phyloP scores from a whole-genome alignment of 1,140 invertebrate genomes.

The Drosophila pachea region DNA sequence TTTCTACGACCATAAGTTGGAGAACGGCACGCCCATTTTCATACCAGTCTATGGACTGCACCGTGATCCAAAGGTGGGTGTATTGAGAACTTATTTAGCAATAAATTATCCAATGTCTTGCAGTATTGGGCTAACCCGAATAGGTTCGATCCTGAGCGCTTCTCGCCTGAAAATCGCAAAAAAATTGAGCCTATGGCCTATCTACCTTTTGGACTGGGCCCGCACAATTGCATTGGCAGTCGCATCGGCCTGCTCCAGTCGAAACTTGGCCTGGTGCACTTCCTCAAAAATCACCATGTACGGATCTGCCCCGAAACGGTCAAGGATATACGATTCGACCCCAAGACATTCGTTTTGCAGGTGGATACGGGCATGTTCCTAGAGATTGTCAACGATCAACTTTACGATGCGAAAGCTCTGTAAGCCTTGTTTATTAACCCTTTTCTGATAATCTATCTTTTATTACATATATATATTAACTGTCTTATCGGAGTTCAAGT shows the following conservation, averaged over 20 bases:
- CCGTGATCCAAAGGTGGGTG: constrained; percentile 65
- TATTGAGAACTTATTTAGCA: not conserved
- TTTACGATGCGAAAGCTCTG: constrained; percentile 47
- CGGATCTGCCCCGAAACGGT: constrained; percentile 40
- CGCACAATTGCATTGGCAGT: constrained; percentile 87
- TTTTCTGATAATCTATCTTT: not conserved
- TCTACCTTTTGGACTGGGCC: constrained; percentile 89
- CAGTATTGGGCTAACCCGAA: constrained; percentile 84
- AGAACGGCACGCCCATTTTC: constrained; percentile 65
- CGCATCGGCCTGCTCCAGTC: constrained; percentile 69
- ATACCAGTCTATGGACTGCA: constrained; percentile 69
- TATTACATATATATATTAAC: not conserved
- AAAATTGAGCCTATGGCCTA: constrained; percentile 80
- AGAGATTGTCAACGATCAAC: constrained; percentile 61
- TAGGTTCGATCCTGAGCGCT: constrained; percentile 84
- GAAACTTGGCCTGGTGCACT: constrained; percentile 68
- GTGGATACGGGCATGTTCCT: constrained; percentile 45
- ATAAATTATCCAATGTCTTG: constrained; percentile 79
- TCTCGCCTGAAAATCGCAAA: constrained; percentile 80
- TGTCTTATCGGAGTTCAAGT: not conserved
- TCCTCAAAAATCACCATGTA: constrained; percentile 67
- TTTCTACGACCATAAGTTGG: constrained; percentile 47
- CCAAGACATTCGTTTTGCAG: constrained; percentile 59
- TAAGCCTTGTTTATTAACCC: not conserved
- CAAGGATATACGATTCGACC: constrained; percentile 56